A percentile compares a stretch with the other conserved stretches of the same genome.
phyloP scores from a whole-genome alignment of 2,888 invertebrate species.

The Rhopalosiphum nymphaeae region DNA sequence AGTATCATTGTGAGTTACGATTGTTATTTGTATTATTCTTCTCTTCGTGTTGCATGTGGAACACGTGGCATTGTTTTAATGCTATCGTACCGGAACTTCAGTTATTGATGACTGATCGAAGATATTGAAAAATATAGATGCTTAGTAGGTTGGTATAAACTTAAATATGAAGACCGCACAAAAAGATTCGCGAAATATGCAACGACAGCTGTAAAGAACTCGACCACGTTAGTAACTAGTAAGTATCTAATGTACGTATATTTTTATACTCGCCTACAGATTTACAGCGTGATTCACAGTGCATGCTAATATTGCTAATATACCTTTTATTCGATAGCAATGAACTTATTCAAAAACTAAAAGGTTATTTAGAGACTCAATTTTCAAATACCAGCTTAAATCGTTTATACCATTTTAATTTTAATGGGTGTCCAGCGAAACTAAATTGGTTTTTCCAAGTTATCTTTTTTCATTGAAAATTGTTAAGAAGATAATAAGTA shows the following conservation, averaged over 20 bases:
- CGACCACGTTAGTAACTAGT: neutral
- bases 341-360: neutral
- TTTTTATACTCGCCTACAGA: no score
- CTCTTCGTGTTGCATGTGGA: neutral
- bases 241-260: neutral
- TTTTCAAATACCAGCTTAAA: neutral
- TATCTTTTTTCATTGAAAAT: neutral
- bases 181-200: neutral
- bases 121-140: neutral
- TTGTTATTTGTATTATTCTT: neutral
- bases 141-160: neutral
- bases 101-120: neutral
- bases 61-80: neutral
- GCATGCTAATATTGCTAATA: no score
- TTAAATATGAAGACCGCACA: neutral
- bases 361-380: neutral
- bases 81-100: neutral
- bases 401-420: neutral
- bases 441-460: neutral
- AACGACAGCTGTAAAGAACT: neutral
- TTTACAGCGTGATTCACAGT: no score
- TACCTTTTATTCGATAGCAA: no score
- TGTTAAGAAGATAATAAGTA: neutral
- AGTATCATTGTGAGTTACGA: neutral
- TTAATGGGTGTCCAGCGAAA: neutral